phyloP scores from a whole-genome alignment of 2,797 vertebrate species.

The Danio choprae region DNA sequence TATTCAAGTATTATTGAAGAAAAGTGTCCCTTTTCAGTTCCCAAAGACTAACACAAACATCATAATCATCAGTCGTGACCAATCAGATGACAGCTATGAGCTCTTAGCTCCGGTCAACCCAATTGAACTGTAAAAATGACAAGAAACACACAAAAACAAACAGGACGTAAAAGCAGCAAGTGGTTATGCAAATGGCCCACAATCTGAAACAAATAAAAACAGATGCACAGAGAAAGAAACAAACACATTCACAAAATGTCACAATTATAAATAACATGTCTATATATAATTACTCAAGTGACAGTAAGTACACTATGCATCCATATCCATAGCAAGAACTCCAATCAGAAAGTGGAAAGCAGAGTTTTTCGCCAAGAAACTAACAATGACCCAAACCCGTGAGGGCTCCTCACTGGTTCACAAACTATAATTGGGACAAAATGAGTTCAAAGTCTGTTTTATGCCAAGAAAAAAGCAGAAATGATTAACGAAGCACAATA shows the following conservation, averaged over 20 bases:
- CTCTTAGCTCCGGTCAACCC: not conserved
- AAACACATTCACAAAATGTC: not conserved
- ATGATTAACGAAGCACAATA: conserved; percentile 9
- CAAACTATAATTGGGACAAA: not conserved
- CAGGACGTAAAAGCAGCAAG: not conserved
- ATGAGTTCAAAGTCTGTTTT: not conserved
- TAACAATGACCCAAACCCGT: not conserved
- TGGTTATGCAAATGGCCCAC: not conserved
- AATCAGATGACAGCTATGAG: not conserved
- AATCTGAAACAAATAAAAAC: conserved; percentile 12
- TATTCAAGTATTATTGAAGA: conserved; percentile 26
- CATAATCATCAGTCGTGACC: not conserved
- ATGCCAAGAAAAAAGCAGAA: not conserved
- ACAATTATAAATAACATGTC: not conserved
- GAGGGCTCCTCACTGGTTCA: not conserved
- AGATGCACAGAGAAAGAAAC: not conserved
- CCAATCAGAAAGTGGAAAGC: not conserved
- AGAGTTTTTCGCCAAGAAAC: not conserved
- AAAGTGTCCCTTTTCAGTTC: conserved; percentile 3
- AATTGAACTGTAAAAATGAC: not conserved
- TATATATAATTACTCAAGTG: not conserved
- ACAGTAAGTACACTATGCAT: not conserved
- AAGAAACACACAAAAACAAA: not conserved
- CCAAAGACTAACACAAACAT: not conserved
- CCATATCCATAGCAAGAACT: not conserved